Base-by-base conservation (phyloP, 2,113 vertebrate genomes). In the Amphiprion percula region DNA sequence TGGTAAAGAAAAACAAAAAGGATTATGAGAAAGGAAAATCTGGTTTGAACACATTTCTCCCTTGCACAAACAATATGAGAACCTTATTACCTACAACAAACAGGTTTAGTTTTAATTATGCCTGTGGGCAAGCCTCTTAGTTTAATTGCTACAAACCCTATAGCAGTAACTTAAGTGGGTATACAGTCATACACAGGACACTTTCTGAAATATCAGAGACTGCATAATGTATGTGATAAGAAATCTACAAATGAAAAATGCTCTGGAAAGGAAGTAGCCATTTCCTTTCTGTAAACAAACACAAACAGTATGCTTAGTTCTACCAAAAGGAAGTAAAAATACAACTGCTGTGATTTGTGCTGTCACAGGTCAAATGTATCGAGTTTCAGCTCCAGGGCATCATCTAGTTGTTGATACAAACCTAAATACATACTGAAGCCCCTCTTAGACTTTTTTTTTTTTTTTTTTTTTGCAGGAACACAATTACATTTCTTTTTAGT, bases 271-370 rank as follows among this genome's bases (percentile, higher is more conserved):
- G 61, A 59, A 59, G 44, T 1, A 11, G 49, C 75, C 0, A 15
- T 79, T 90, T 89, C 82, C 89, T 63, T 65, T 69, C 14, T n/a
- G 64, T 87, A 88, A 82, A 80, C 60, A 77, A 80, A 82, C 56
- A 71, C 23, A 77, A 47, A 26, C 17, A 49, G 6, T 10, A 23
- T 5, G 37, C 50, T 26, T 59, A 21, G 72, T 33, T 4, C 24
- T 1, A n/a, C 30, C 1, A 64, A 26, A 19, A 50, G 5, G 63
- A 46, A 21, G 55, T 26, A 14, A 55, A 53, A 68, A 10, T 19
- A 15, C 10, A n/a, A 26, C 19, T 47, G 64, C 19, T 59, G 44
- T 21, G 5, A 50, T 58, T 24, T 65, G 4, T 53, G 37, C 44
- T 59, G 54, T 24, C 44, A 5, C 5, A 21, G 50, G 59, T 41